These are phyloP conservation scores for Saccostrea cuccullata DNA, from an alignment of 1,140 invertebrate genomes.

Conservation along the genomic window DNA sequence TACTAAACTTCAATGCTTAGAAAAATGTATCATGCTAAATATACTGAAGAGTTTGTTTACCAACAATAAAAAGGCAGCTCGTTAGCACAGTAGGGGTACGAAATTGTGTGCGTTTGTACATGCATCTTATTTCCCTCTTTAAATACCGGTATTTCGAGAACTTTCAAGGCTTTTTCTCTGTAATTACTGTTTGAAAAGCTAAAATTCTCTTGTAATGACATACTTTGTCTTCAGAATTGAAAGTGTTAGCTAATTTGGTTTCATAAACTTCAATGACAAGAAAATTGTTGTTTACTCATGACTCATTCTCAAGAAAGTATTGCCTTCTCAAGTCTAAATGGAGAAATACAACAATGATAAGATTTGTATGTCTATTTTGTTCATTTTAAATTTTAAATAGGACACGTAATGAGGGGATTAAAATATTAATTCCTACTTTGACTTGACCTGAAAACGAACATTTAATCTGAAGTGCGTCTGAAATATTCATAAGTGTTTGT, in stretches of 20 bases:
- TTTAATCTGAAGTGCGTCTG: conserved; percentile 14
- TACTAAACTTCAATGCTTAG: too few relatives aligned
- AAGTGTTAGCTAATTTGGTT: background rate
- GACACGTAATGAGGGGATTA: background rate
- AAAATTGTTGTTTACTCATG: background rate
- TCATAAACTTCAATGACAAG: background rate
- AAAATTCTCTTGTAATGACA: background rate
- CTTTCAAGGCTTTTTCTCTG: background rate
- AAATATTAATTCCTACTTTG: background rate
- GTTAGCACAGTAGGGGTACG: background rate
- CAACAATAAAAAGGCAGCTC: too few relatives aligned
- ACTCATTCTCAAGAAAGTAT: background rate
- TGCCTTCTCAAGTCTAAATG: background rate
- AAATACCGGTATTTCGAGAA: background rate
- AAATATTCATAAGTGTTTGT: background rate
- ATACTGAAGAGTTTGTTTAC: too few relatives aligned
- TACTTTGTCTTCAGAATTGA: background rate
- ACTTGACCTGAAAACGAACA: background rate
- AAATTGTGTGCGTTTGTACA: conserved; percentile 1
- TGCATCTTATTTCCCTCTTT: background rate
- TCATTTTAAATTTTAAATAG: background rate
- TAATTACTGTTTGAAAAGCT: background rate
- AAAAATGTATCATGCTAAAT: too few relatives aligned
- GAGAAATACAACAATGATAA: background rate
- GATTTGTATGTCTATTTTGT: background rate